These are phyloP conservation scores for Drosophila santomea DNA, from an alignment of 1,140 invertebrate species.

Conservation along the genomic window DNA sequence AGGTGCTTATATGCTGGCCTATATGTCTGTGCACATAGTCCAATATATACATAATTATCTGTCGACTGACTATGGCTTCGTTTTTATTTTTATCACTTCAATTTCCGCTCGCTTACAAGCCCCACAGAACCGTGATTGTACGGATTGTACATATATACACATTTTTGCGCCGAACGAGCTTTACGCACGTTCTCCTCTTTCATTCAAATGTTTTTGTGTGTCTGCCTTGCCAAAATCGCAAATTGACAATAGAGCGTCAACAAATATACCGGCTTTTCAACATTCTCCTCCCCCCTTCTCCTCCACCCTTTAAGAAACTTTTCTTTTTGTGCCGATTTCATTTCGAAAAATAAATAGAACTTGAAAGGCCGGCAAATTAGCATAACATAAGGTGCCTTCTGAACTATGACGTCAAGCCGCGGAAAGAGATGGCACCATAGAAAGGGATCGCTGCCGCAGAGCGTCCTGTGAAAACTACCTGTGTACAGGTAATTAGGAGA, in stretches of 20 bases:
- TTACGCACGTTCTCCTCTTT: slow-evolving; percentile 49
- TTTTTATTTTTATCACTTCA: slow-evolving; percentile 76
- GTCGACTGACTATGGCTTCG: slow-evolving; percentile 56
- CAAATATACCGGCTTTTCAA: slow-evolving; percentile 56
- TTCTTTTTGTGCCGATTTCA: slow-evolving; percentile 49
- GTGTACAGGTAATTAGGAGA: slow-evolving; percentile 58
- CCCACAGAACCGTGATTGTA: slow-evolving; percentile 29
- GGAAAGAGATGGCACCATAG: slow-evolving; percentile 5
- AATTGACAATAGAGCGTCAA: slow-evolving; percentile 72
- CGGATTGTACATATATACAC: not conserved
- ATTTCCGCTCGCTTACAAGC: slow-evolving; percentile 72
- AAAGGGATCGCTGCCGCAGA: not conserved
- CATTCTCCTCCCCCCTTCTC: slow-evolving; percentile 2
- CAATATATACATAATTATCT: slow-evolving; percentile 46
- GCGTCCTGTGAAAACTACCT: slow-evolving; percentile 53
- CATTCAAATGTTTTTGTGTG: slow-evolving; percentile 30
- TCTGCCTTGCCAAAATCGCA: slow-evolving; percentile 61
- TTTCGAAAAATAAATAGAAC: slow-evolving; percentile 57
- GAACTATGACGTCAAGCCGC: slow-evolving; percentile 47
- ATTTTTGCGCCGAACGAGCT: slow-evolving; percentile 29
- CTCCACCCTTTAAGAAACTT: slow-evolving; percentile 2
- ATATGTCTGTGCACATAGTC: slow-evolving; percentile 1
- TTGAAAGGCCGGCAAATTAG: slow-evolving; percentile 56
- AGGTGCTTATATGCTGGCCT: not conserved
- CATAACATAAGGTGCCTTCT: slow-evolving; percentile 60